These are phyloP conservation scores for Papilio elwesi DNA, from an alignment of 2,888 invertebrate species.

Conservation along the genomic window DNA sequence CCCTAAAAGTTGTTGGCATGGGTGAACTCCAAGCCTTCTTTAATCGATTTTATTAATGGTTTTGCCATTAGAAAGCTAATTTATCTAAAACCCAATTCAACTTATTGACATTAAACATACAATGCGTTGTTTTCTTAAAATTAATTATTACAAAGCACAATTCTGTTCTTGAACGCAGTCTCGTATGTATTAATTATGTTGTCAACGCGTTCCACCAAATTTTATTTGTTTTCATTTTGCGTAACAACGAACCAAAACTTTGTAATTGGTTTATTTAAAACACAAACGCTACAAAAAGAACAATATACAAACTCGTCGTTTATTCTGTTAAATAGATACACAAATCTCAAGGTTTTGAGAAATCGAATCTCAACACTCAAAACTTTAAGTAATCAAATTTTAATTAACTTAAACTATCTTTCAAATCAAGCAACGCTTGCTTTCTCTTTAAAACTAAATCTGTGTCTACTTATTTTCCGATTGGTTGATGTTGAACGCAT, in stretches of 20 bases:
- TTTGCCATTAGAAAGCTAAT: no score
- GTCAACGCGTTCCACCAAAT: neutral
- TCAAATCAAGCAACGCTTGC: neutral
- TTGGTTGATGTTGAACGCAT: no score
- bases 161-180: neutral
- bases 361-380: neutral
- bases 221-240: constrained; percentile 11
- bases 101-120: neutral
- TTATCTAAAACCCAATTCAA: neutral
- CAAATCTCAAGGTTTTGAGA: neutral
- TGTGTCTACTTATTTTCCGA: no score
- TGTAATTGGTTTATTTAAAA: constrained; percentile 10
- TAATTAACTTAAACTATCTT: neutral
- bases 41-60: no score
- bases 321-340: constrained; percentile 3
- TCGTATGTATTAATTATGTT: constrained; percentile 8
- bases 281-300: neutral
- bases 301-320: constrained; percentile 4
- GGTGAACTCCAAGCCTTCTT: no score
- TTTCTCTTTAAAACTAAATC: no score
- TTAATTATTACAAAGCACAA: neutral
- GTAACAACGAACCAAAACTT: constrained; percentile 16
- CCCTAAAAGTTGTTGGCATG: no score
- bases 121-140: neutral
- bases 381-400: neutral